These are phyloP conservation scores for Temnothorax rugatulus DNA, from an alignment of 2,888 invertebrate species.

Conservation along the genomic window DNA sequence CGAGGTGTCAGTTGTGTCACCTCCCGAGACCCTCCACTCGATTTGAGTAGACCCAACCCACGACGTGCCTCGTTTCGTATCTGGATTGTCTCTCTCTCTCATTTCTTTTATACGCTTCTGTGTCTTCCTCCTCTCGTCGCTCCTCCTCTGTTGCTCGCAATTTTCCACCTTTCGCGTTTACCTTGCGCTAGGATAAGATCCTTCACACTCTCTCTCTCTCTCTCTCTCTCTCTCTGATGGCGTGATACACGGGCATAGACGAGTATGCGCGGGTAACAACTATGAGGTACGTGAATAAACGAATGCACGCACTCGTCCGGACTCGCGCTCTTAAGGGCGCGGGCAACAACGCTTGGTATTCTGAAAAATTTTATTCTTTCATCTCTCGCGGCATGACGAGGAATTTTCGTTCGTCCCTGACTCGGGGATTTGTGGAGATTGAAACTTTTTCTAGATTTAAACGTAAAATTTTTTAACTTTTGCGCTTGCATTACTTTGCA, in stretches of 20 bases:
- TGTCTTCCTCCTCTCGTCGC: conserved; percentile 20
- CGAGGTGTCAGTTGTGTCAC: conserved; percentile 84
- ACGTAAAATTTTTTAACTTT: not conserved
- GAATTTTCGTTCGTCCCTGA: conserved; percentile 15
- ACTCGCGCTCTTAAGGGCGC: conserved; percentile 25
- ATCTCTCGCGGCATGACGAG: not conserved
- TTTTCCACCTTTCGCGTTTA: conserved; percentile 41
- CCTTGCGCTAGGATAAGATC: conserved; percentile 54
- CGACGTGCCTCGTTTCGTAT: conserved; percentile 66
- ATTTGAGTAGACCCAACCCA: conserved; percentile 68
- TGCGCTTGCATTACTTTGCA: not conserved
- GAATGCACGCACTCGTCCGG: conserved; percentile 28
- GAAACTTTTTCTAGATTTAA: conserved; percentile 9
- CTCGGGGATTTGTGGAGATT: conserved; percentile 13
- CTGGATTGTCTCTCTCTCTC: conserved; percentile 29
- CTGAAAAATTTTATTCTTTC: conserved; percentile 34
- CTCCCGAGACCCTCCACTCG: conserved; percentile 72
- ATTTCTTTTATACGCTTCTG: conserved; percentile 13
- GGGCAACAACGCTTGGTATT: conserved; percentile 1
- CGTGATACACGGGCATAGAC: conserved; percentile 55
- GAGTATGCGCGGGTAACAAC: conserved; percentile 33
- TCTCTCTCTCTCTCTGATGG: conserved; percentile 6
- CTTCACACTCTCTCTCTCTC: conserved; percentile 33
- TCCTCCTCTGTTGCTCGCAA: conserved; percentile 31
- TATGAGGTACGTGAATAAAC: conserved; percentile 25